Evolutionary conservation across 2,888 invertebrate species (phyloP).

Genomic region (Tipula lateralis): DNA sequence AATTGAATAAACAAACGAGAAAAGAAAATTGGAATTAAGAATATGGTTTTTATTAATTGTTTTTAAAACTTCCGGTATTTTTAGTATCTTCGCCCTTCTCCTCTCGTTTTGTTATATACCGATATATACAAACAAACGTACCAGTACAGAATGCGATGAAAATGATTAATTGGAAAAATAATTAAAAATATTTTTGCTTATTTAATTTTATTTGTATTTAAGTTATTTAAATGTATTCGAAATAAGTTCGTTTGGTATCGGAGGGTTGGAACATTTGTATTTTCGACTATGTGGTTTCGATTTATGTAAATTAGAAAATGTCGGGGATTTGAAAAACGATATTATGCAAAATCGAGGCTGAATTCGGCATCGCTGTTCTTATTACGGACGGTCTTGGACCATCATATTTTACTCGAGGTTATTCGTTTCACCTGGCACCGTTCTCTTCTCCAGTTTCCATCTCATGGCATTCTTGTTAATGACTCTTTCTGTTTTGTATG

Average conservation of each 20-base stretch:
- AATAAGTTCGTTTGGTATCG: neutral
- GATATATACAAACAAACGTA: neutral
- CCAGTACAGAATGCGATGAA: neutral
- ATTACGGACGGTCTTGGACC: no score
- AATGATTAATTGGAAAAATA: conserved; percentile 19
- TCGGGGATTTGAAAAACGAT: no score
- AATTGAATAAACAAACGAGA: neutral
- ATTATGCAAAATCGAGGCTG: no score
- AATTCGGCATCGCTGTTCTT: no score
- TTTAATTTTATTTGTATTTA: neutral
- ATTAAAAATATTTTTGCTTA: conserved; percentile 24
- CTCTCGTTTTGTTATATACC: neutral
- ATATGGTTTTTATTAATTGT: conserved; percentile 20
- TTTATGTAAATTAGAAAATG: neutral
- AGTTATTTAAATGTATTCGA: neutral
- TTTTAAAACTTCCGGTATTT: conserved; percentile 7
- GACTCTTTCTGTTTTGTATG: no score
- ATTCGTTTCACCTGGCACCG: no score
- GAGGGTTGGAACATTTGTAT: neutral
- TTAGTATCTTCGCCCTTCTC: neutral
- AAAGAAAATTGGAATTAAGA: conserved; percentile 1
- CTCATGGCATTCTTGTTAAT: no score
- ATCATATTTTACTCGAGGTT: no score
- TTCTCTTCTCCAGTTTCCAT: no score
- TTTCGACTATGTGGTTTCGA: neutral